phyloP scores from a whole-genome alignment of 2,888 invertebrate genomes.

The Scaptomyza tumidula region DNA sequence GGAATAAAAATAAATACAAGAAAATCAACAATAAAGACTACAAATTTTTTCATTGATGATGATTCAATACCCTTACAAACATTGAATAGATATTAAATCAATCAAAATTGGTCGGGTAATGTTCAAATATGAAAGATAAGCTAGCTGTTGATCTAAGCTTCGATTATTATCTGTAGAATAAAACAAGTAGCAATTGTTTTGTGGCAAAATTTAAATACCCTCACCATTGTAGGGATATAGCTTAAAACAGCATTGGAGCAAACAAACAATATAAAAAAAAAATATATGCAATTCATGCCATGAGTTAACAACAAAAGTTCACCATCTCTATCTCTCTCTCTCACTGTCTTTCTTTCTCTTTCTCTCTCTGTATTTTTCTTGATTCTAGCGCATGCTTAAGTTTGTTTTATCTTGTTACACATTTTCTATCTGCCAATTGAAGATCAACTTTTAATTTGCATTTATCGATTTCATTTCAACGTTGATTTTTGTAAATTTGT shows the following conservation, averaged over 20 bases:
- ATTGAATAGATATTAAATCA: background rate
- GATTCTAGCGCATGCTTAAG: background rate
- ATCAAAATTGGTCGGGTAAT: too few relatives aligned
- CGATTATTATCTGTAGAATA: background rate
- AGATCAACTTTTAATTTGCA: background rate
- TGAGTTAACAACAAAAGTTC: constrained; percentile 72
- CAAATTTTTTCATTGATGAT: background rate
- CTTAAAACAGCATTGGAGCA: constrained; percentile 11
- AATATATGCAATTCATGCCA: constrained; percentile 70
- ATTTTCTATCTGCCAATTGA: background rate
- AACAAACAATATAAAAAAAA: background rate
- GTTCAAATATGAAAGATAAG: too few relatives aligned
- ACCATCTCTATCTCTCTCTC: background rate
- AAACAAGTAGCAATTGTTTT: too few relatives aligned
- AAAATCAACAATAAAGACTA: background rate
- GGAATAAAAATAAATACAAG: constrained; percentile 1
- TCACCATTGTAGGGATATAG: background rate
- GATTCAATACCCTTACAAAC: constrained; percentile 4
- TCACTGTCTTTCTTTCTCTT: background rate
- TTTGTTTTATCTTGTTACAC: background rate
- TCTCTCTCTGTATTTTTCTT: background rate
- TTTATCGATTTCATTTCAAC: background rate
- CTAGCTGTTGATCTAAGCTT: background rate
- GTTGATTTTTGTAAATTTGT: too few relatives aligned
- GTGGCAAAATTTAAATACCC: background rate